phyloP scores from a whole-genome alignment of 2,113 vertebrate species.

The Sciurus niger region DNA sequence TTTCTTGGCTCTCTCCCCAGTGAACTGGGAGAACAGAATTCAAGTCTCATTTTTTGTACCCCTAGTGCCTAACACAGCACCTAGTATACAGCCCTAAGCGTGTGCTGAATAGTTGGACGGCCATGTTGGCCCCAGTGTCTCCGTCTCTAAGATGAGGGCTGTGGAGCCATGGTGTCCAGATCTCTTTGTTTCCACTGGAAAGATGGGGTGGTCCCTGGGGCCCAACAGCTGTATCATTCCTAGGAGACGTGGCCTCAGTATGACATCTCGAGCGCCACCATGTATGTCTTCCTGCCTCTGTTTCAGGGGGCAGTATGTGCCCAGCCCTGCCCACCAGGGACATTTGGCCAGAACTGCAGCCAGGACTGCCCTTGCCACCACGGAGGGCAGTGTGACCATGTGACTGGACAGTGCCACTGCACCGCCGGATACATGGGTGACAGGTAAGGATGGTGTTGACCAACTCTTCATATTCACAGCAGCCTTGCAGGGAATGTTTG shows the following conservation, averaged over 20 bases:
- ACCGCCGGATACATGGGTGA: slow-evolving; percentile 96
- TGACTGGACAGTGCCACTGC: slow-evolving; percentile 96
- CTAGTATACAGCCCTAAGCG: neutral
- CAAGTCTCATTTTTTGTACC: neutral
- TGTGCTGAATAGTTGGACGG: neutral
- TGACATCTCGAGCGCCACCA: neutral
- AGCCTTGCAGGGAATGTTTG: neutral
- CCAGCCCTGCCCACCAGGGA: slow-evolving; percentile 96
- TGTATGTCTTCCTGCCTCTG: slow-evolving; percentile 64
- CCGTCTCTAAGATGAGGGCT: neutral
- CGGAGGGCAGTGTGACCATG: slow-evolving; percentile 96
- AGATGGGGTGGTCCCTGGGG: neutral
- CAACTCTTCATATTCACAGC: neutral
- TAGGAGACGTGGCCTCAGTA: neutral
- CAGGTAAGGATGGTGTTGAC: slow-evolving; percentile 90
- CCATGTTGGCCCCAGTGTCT: neutral
- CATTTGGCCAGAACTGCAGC: slow-evolving; percentile 97
- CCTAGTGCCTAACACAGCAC: neutral
- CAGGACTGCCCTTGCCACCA: slow-evolving; percentile 98
- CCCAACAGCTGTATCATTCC: neutral
- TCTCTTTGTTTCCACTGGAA: neutral
- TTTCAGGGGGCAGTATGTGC: slow-evolving; percentile 97
- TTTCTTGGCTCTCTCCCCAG: neutral
- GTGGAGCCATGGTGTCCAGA: neutral
- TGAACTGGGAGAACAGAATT: neutral